Evolutionary conservation across 2,797 vertebrate genomes (phyloP).

Genomic region (Cynopterus sphinx): DNA sequence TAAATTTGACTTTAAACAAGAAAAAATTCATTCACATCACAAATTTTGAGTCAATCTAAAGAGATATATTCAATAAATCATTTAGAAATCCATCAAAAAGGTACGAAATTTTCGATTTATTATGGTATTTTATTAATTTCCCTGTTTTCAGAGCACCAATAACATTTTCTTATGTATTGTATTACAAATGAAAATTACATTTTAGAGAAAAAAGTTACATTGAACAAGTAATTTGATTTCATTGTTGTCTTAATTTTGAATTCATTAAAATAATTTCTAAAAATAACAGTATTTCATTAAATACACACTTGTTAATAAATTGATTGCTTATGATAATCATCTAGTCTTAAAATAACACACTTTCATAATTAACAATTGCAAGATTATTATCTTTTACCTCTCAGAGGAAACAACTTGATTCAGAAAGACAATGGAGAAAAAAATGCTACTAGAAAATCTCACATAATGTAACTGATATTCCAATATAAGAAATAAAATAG

Average conservation of each 20-base stretch:
- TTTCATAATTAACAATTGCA: neutral
- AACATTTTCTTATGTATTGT: neutral
- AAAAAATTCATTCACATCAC: neutral
- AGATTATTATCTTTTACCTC: constrained; percentile 14
- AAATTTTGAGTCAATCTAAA: neutral
- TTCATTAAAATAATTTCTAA: constrained; percentile 9
- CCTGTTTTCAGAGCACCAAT: neutral
- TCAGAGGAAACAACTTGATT: constrained; percentile 20
- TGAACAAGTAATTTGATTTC: neutral
- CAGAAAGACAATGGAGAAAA: neutral
- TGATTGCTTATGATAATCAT: neutral
- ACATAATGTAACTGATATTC: constrained; percentile 5
- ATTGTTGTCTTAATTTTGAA: constrained; percentile 10
- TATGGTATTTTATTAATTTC: neutral
- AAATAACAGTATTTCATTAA: neutral
- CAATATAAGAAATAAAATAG: neutral
- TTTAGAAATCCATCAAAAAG: neutral
- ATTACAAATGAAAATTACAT: constrained; percentile 18
- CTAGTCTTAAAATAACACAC: neutral
- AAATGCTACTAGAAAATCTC: neutral
- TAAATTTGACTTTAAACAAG: neutral
- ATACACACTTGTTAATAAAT: neutral
- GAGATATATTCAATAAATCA: neutral
- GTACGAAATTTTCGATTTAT: neutral
- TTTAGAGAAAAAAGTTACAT: neutral